Percentiles rank a stretch among this genome's conserved stretches.
These are phyloP conservation scores for Pterois miles DNA, from an alignment of 2,797 vertebrate species.

Conservation along the genomic window DNA sequence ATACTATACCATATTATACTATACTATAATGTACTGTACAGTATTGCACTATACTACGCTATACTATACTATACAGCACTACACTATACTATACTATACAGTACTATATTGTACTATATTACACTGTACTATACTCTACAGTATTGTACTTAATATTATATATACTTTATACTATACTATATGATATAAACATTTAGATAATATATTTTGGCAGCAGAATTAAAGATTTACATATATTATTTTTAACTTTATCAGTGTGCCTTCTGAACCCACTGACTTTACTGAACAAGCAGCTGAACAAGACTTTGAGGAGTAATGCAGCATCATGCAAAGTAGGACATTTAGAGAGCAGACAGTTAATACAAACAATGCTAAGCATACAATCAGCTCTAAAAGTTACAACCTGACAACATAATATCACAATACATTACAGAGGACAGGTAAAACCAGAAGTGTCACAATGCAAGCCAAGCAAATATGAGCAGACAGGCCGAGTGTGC, in stretches of 20 bases:
- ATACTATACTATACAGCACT: too few species aligned
- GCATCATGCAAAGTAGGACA: neutral
- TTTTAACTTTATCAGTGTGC: neutral
- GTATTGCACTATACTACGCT: too few species aligned
- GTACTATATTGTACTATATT: too few species aligned
- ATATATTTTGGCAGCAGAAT: neutral
- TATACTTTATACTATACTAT: too few species aligned
- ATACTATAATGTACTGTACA: too few species aligned
- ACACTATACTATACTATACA: too few species aligned
- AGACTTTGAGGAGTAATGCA: neutral
- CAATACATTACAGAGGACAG: neutral
- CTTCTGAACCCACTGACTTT: neutral
- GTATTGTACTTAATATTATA: too few species aligned
- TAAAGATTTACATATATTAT: neutral
- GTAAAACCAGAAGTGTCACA: too few species aligned
- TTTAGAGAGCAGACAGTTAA: neutral
- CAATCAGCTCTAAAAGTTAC: neutral
- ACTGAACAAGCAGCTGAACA: neutral
- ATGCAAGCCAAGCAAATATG: neutral
- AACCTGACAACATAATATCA: neutral
- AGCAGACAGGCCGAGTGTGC: neutral
- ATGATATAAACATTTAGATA: neutral
- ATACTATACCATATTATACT: too few species aligned
- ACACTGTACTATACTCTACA: too few species aligned
- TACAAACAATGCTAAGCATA: neutral